Base-by-base conservation (phyloP, 2,888 invertebrate genomes). In the Luperina testacea region DNA sequence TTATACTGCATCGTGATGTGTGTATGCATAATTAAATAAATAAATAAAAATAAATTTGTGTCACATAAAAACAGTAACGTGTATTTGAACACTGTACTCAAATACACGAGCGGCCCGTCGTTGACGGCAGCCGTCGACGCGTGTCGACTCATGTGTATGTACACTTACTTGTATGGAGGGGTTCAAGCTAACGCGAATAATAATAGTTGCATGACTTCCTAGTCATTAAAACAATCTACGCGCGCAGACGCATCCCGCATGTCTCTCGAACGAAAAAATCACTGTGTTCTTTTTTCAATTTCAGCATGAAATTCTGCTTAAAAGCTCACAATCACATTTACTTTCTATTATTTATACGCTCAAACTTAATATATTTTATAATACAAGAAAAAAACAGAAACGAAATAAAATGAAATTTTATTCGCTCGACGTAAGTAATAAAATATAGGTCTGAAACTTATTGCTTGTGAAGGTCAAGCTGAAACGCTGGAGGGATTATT, bases 391-490 rank as follows among this genome's bases (percentile, higher is more conserved):
- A 64, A 71, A 77, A 59, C 6, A 61, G 65, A 64, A 64, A 27
- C n/a, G n/a, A 74, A 57, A 76, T 76, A n/a, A 85, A 77, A 69
- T 76, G 24, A 80, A 84, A 68, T 87, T 77, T 76, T 70, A 77
- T 76, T 78, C 63, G n/a, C 63, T 27, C n/a, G 45, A 69, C 77
- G 65, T 75, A 79, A 75, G 73, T 80, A 68, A 75, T 83, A 78
- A 48, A 53, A 77, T 68, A 69, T 77, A 77, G 64, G 61, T 17
- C 84, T 73, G 71, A 67, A 76, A 78, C 78, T 80, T 87, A 87
- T 80, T 87, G 78, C 81, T 32, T 81, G 48, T 53, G 42, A 75
- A 87, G 89, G 87, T 88, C 82, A 87, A 78, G 63, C 65, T 67
- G 51, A 80, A 87, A 79, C 42, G 78, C 24, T 57, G 61, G 2